Base-by-base conservation (phyloP, 2,113 vertebrate species). In the Neodon shergylaensis region DNA sequence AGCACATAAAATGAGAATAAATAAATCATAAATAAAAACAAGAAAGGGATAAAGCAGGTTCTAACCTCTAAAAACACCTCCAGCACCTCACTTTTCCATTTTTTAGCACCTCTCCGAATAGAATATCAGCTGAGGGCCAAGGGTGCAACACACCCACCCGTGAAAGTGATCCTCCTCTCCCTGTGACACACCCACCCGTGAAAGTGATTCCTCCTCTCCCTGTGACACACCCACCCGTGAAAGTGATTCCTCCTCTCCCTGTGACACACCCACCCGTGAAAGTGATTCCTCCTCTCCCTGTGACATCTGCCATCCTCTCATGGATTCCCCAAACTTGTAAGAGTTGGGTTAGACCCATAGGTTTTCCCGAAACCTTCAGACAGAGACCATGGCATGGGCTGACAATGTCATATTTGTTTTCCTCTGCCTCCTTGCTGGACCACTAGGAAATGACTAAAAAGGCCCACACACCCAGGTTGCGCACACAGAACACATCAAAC, bases 401-500 rank as follows among this genome's bases (percentile, higher is more conserved):
- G 44, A 13, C 28, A 3, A 47, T 44, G 24, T 11, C 36, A n/a
- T 5, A 36, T 31, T 24, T 44, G 10, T 73, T 88, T 70, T 61
- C 58, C 21, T 77, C 91, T 93, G 31, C 3, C 8, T n/a, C 68
- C 28, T 17, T n/a, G 24, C 0, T 61, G 73, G 33, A 65, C 92
- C 16, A 70, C 39, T 72, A 77, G 47, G 95, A 72, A 17, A 14
- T 42, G 16, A 13, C 52, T 33, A 92, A 93, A 74, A 74, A 24
- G 6, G 44, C 76, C 33, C 65, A 44, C 95, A 92, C 90, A 61
- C 97, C 94, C 84, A 95, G 92, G 82, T 91, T 90, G 74, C 73
- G 95, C 44, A 7, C 83, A 66, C 52, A 61, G 88, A 58, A 87
- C 66, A 91, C 76, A 96, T 95, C 88, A 86, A 96, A 96, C 90